Conservation (phyloP, 2,797 vertebrate genomes). For the Zenarchopterus dispar region DNA sequence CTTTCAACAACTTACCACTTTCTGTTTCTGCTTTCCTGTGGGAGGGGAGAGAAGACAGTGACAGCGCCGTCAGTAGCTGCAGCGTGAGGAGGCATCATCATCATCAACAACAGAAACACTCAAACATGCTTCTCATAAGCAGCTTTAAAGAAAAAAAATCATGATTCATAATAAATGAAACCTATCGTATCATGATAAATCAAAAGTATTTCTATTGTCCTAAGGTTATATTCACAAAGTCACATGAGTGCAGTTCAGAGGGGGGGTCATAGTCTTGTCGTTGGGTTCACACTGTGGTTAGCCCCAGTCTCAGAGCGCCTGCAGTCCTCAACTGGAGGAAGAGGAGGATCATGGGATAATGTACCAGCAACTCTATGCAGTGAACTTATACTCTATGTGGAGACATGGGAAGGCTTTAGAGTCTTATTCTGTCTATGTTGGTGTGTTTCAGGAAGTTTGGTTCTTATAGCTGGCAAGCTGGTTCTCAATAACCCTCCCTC, state of each 20-base stretch:
- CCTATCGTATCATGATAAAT: constrained; percentile 43
- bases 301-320: constrained; percentile 80
- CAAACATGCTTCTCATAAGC: constrained; percentile 32
- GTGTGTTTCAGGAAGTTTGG: constrained; percentile 34
- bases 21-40: constrained; percentile 99
- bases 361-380: constrained; percentile 73
- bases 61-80: constrained; percentile 68
- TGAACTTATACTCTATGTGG: constrained; percentile 75
- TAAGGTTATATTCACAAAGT: constrained; percentile 80
- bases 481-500: constrained; percentile 58
- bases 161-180: constrained; percentile 52
- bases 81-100: constrained; percentile 23
- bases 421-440: constrained; percentile 55
- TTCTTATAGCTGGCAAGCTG: constrained; percentile 44
- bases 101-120: constrained; percentile 20
- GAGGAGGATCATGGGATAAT: constrained; percentile 81
- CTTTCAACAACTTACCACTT: constrained; percentile 94
- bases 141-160: constrained; percentile 3
- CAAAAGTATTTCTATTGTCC: constrained; percentile 62
- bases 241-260: constrained; percentile 75
- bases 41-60: constrained; percentile 84
- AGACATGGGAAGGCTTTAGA: constrained; percentile 69
- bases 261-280: constrained; percentile 74
- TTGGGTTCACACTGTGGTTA: constrained; percentile 76
- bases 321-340: constrained; percentile 84